phyloP scores from a whole-genome alignment of 2,113 vertebrate genomes.

The Anguilla japonica region DNA sequence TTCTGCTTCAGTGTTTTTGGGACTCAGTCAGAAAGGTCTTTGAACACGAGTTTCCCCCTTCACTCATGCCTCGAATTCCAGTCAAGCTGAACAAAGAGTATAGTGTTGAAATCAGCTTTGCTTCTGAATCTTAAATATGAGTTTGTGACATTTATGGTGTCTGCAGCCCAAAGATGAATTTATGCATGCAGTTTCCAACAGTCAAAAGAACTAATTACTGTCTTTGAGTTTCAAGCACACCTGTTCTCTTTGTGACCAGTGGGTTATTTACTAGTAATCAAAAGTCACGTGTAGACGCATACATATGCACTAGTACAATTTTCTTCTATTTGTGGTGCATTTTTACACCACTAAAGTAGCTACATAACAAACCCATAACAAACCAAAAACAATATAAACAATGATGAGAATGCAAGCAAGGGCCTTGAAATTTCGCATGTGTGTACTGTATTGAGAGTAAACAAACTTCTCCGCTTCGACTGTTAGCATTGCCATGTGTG shows the following conservation, averaged over 20 bases:
- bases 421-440: conserved; percentile 41
- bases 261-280: conserved; percentile 25
- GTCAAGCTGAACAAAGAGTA: conserved; percentile 35
- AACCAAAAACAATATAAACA: conserved; percentile 27
- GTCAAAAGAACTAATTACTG: conserved; percentile 48
- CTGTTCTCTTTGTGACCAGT: conserved; percentile 35
- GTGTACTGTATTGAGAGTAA: conserved; percentile 31
- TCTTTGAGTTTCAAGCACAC: conserved; percentile 38
- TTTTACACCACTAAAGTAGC: conserved; percentile 4
- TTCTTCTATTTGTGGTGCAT: conserved; percentile 3
- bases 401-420: conserved; percentile 30
- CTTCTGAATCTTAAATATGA: conserved; percentile 20
- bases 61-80: conserved; percentile 43
- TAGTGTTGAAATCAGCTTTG: conserved; percentile 31
- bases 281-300: conserved; percentile 24
- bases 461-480: conserved; percentile 13
- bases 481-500: background rate
- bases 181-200: conserved; percentile 18
- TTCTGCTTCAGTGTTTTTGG: conserved; percentile 34
- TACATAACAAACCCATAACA: background rate
- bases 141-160: conserved; percentile 14
- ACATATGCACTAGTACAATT: background rate
- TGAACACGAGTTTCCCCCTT: conserved; percentile 35
- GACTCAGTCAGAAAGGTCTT: conserved; percentile 34
- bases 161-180: conserved; percentile 17